Evolutionary conservation across 2,888 invertebrate genomes (phyloP).

Genomic region (Drosophila paranaensis): DNA sequence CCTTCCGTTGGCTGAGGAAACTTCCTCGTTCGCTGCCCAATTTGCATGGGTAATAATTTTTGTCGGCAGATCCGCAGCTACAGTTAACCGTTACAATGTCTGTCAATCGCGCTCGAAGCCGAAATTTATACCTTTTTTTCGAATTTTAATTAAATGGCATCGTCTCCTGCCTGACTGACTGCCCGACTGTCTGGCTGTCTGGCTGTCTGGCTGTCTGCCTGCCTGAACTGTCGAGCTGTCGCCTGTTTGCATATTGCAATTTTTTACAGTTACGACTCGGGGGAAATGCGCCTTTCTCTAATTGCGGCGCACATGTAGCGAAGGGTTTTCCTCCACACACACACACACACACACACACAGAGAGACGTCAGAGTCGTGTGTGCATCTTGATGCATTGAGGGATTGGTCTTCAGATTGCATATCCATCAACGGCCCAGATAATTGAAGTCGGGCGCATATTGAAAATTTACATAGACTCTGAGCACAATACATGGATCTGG

Average conservation of each 20-base stretch:
- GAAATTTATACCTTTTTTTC: conserved; percentile 75
- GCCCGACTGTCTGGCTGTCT: not conserved
- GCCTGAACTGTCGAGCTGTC: conserved; percentile 32
- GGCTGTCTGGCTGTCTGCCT: not conserved
- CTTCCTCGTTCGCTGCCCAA: conserved; percentile 58
- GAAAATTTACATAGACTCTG: conserved; percentile 65
- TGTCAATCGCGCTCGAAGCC: conserved; percentile 75
- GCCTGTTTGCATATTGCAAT: conserved; percentile 78
- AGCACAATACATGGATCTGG: not conserved
- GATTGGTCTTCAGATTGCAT: conserved; percentile 67
- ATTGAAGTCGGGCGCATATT: conserved; percentile 61
- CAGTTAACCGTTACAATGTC: conserved; percentile 64
- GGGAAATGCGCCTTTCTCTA: conserved; percentile 71
- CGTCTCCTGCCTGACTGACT: conserved; percentile 38
- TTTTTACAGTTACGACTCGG: conserved; percentile 43
- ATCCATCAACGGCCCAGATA: conserved; percentile 72
- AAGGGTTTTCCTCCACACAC: conserved; percentile 54
- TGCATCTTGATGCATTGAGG: conserved; percentile 61
- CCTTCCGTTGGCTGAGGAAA: conserved; percentile 33
- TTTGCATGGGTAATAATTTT: conserved; percentile 80
- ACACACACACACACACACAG: conserved; percentile 5
- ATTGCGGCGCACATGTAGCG: conserved; percentile 66
- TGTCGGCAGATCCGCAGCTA: conserved; percentile 40
- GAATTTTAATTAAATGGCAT: conserved; percentile 78
- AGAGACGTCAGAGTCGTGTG: conserved; percentile 2